These are phyloP conservation scores for Lagopus leucura DNA, from an alignment of 2,113 vertebrate species.

Conservation along the genomic window DNA sequence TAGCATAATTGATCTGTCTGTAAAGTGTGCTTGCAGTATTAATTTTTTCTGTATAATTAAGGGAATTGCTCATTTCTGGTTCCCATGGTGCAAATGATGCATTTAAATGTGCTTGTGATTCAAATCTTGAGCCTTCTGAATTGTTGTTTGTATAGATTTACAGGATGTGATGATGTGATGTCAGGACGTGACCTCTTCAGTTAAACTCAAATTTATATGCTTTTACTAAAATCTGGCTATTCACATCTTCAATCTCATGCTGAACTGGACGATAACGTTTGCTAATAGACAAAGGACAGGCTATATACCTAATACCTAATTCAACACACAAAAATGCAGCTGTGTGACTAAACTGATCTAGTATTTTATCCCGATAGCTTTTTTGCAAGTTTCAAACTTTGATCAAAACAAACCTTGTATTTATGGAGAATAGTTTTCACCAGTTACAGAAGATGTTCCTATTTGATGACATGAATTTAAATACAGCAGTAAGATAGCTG, in stretches of 20 bases:
- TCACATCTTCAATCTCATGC: background rate
- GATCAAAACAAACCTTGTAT: background rate
- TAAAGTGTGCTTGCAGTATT: background rate
- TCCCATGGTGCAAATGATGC: background rate
- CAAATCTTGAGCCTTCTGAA: background rate
- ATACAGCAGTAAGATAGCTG: background rate
- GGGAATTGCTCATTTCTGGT: background rate
- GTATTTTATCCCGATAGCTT: background rate
- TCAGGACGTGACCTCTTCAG: background rate
- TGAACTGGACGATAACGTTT: background rate
- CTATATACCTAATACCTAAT: accelerated
- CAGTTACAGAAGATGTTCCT: background rate
- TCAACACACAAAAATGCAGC: background rate
- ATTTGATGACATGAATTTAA: background rate
- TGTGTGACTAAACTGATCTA: background rate
- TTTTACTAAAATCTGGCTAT: background rate
- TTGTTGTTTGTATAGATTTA: background rate
- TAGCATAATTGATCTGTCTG: constrained; percentile 26
- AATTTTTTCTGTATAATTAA: background rate
- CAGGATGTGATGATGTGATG: background rate
- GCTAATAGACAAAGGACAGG: background rate
- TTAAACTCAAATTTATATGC: background rate
- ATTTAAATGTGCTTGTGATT: background rate
- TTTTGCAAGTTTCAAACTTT: background rate
- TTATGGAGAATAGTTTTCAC: background rate